These are phyloP conservation scores for Popillia japonica DNA, from an alignment of 1,140 invertebrate species.

Conservation along the genomic window DNA sequence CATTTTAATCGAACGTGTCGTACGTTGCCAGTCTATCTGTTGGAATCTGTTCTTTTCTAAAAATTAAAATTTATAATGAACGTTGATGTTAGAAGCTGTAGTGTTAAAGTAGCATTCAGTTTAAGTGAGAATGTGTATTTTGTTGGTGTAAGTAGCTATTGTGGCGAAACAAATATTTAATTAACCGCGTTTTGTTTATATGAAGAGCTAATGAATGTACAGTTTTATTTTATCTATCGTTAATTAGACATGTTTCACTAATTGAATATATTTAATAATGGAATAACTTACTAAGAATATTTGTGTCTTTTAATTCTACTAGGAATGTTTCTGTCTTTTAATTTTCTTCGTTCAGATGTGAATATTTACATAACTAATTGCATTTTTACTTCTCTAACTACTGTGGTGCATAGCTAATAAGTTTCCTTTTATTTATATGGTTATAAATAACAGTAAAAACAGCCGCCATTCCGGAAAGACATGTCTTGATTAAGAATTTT, in stretches of 20 bases:
- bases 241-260: not conserved
- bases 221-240: not conserved
- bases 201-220: not conserved
- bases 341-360: not conserved
- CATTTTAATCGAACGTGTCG: slow-evolving; percentile 7
- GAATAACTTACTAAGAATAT: too few relatives aligned
- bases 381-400: too few relatives aligned
- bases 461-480: too few relatives aligned
- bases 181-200: slow-evolving; percentile 3
- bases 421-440: too few relatives aligned
- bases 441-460: too few relatives aligned
- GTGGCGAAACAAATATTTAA: not conserved
- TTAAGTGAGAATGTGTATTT: not conserved
- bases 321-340: not conserved
- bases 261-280: not conserved
- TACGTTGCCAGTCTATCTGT: not conserved
- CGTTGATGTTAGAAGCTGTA: not conserved
- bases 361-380: too few relatives aligned
- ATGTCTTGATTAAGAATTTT: too few relatives aligned
- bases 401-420: too few relatives aligned
- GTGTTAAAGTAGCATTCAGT: too few relatives aligned
- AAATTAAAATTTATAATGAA: too few relatives aligned
- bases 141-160: not conserved
- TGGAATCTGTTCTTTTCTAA: not conserved
- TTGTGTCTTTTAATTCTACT: too few relatives aligned